phyloP scores from a whole-genome alignment of 2,113 vertebrate species.

The Bagarius yarrelli region DNA sequence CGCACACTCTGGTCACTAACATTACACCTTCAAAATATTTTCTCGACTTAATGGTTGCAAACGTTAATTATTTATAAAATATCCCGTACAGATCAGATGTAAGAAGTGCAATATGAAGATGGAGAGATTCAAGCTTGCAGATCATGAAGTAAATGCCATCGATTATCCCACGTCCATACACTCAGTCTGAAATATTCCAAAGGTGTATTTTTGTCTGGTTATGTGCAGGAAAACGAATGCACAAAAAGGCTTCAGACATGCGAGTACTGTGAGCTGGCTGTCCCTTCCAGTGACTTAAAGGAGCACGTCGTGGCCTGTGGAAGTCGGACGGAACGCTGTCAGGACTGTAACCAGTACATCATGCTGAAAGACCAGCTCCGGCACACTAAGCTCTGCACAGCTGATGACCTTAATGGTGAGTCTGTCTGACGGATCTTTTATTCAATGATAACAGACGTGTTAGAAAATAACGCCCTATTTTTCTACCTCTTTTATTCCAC shows the following conservation, averaged over 20 bases:
- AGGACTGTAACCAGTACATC: slow-evolving; percentile 67
- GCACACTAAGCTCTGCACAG: slow-evolving; percentile 62
- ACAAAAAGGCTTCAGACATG: slow-evolving; percentile 62
- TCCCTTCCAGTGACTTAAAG: slow-evolving; percentile 61
- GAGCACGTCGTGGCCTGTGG: slow-evolving; percentile 69
- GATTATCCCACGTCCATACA: background rate
- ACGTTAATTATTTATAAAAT: background rate
- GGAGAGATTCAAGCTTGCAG: slow-evolving; percentile 58
- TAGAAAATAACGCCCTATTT: no score
- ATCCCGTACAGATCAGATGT: slow-evolving; percentile 63
- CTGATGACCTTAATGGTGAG: background rate
- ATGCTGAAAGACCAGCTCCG: slow-evolving; percentile 54
- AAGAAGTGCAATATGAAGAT: slow-evolving; percentile 62
- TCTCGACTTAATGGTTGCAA: background rate
- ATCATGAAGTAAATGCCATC: slow-evolving; percentile 62
- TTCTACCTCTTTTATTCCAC: background rate
- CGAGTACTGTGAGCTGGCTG: slow-evolving; percentile 70
- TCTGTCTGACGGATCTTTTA: no score
- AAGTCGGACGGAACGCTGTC: slow-evolving; percentile 68
- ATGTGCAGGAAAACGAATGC: slow-evolving; percentile 67
- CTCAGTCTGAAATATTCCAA: background rate
- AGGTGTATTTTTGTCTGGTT: background rate
- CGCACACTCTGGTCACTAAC: slow-evolving; percentile 70
- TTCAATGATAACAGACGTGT: no score
- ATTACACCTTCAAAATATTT: background rate